Conservation (phyloP, 1,140 invertebrate genomes). For the Drosophila nebulosa region DNA sequence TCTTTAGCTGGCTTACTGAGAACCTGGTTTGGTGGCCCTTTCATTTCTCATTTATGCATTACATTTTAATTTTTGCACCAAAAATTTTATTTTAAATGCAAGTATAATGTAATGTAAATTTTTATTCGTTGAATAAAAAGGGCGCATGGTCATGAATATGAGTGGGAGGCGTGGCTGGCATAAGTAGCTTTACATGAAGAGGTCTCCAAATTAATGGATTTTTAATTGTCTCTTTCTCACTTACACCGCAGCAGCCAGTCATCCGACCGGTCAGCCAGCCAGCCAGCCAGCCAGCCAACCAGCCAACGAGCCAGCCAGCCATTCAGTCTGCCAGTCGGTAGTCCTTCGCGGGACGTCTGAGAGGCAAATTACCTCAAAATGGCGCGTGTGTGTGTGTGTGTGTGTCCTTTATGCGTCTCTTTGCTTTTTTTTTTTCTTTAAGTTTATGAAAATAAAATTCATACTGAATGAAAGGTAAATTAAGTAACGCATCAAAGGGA, state of each 20-base stretch:
- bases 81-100: conserved; percentile 75
- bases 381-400: not conserved
- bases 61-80: conserved; percentile 71
- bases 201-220: conserved; percentile 79
- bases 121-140: conserved; percentile 44
- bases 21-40: conserved; percentile 8
- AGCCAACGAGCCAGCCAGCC: not conserved
- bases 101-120: conserved; percentile 78
- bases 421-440: not conserved
- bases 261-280: not conserved
- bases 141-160: not conserved
- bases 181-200: conserved; percentile 75
- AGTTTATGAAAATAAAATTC: not conserved
- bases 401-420: conserved; percentile 3
- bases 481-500: not conserved
- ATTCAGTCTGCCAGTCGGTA: not conserved
- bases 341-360: conserved; percentile 17
- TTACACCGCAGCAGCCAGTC: conserved; percentile 45
- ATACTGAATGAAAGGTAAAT: not conserved
- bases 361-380: conserved; percentile 35
- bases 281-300: not conserved
- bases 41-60: conserved; percentile 52
- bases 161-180: conserved; percentile 22
- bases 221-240: conserved; percentile 79
- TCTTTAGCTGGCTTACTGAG: not conserved